A percentile compares a stretch with the other conserved stretches of the same genome.
These are phyloP conservation scores for Sialia sialis DNA, from an alignment of 2,113 vertebrate genomes.

Conservation along the genomic window DNA sequence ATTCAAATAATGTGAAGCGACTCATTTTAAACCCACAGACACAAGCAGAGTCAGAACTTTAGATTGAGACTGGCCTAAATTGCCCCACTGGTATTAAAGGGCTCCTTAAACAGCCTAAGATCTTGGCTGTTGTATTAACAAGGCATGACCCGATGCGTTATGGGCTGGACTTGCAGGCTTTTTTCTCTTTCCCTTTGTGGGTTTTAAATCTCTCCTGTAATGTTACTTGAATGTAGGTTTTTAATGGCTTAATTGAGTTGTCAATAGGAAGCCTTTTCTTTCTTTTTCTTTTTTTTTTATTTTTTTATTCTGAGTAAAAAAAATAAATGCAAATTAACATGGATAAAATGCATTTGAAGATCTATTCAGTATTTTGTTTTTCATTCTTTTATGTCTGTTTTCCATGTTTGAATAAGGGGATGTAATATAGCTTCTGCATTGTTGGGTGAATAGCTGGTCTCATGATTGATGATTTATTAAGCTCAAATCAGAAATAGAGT, in stretches of 20 bases:
- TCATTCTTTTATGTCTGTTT: constrained; percentile 46
- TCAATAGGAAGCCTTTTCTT: constrained; percentile 40
- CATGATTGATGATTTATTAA: constrained; percentile 10
- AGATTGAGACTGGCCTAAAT: constrained; percentile 48
- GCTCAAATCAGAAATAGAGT: constrained; percentile 3
- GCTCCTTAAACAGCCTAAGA: constrained; percentile 35
- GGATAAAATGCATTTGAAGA: constrained; percentile 54
- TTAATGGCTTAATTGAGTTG: constrained; percentile 60
- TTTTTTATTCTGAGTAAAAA: neutral
- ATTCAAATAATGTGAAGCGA: constrained; percentile 47
- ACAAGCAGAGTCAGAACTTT: constrained; percentile 43
- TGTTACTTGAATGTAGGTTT: constrained; percentile 61
- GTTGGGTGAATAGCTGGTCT: neutral
- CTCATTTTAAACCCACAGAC: constrained; percentile 57
- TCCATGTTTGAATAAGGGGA: neutral
- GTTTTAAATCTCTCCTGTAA: constrained; percentile 58
- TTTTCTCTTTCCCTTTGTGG: constrained; percentile 58
- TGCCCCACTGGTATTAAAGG: constrained; percentile 38
- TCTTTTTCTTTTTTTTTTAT: neutral
- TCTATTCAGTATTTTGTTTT: constrained; percentile 49
- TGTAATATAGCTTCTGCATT: constrained; percentile 24
- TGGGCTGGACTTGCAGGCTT: constrained; percentile 49
- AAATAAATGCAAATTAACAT: constrained; percentile 26
- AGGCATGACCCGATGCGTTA: constrained; percentile 31
- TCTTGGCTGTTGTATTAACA: constrained; percentile 51